Percentiles rank a stretch among this genome's conserved stretches.
Evolutionary conservation across 2,797 vertebrate species (phyloP).

Genomic region (Hemitrygon akajei): DNA sequence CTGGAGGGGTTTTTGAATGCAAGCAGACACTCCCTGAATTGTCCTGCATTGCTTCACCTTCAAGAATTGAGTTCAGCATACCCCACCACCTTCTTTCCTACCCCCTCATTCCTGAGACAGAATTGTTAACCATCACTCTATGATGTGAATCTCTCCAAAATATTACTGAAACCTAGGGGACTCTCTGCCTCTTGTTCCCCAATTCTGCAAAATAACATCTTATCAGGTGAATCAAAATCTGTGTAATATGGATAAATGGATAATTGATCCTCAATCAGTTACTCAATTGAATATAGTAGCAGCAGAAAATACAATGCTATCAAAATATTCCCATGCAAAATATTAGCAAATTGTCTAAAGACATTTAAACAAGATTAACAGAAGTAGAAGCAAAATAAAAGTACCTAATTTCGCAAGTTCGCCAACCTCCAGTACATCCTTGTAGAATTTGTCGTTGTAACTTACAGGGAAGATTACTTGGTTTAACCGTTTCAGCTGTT

Average conservation of each 20-base stretch:
- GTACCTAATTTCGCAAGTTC: slow-evolving; percentile 97
- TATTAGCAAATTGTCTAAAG: neutral
- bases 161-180: neutral
- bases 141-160: neutral
- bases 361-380: neutral
- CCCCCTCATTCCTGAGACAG: no score
- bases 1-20: neutral
- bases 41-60: neutral
- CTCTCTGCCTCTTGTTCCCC: neutral
- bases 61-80: neutral
- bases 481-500: slow-evolving; percentile 95
- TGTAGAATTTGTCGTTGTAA: slow-evolving; percentile 99
- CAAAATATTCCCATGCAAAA: neutral
- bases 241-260: neutral
- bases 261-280: neutral
- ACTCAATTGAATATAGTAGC: neutral
- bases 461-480: slow-evolving; percentile 99
- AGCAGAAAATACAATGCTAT: neutral
- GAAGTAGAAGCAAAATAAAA: neutral
- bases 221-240: neutral
- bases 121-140: neutral
- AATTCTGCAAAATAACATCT: neutral
- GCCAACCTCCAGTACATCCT: slow-evolving; percentile 97
- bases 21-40: neutral
- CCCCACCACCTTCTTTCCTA: no score